phyloP scores from a whole-genome alignment of 2,888 invertebrate species.

The Agriopis marginaria region DNA sequence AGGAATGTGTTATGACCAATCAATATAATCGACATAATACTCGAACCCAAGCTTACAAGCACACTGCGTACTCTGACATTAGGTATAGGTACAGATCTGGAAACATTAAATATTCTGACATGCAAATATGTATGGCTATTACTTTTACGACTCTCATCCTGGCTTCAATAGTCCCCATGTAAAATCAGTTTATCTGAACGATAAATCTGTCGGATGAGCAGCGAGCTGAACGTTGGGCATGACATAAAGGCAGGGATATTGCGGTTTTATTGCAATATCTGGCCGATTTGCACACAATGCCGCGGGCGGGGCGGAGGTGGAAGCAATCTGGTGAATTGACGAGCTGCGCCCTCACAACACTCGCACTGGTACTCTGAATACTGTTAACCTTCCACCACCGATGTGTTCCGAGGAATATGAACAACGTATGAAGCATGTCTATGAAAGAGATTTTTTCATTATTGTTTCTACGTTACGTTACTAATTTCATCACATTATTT shows the following conservation, averaged over 20 bases:
- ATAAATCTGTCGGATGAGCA: slow-evolving; percentile 29
- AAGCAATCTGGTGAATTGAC: slow-evolving; percentile 48
- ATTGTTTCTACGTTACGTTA: not conserved
- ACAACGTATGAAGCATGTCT: not conserved
- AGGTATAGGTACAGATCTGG: not conserved
- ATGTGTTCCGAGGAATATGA: not conserved
- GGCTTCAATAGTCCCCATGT: slow-evolving; percentile 19
- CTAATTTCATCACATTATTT: not conserved
- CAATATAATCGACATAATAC: not conserved
- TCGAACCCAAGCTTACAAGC: not conserved
- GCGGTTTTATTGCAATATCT: slow-evolving; percentile 43
- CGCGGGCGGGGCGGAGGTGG: slow-evolving; percentile 42
- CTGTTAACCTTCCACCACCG: not conserved
- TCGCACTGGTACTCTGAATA: slow-evolving; percentile 6
- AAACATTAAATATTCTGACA: slow-evolving; percentile 6
- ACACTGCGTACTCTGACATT: not conserved
- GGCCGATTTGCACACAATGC: slow-evolving; percentile 54
- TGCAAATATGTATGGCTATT: slow-evolving; percentile 27
- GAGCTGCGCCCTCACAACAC: slow-evolving; percentile 23
- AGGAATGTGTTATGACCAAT: not conserved
- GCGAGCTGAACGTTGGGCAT: slow-evolving; percentile 27
- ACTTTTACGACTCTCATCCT: slow-evolving; percentile 26
- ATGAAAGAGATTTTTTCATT: not conserved
- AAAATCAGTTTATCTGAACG: slow-evolving; percentile 24
- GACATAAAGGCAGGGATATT: slow-evolving; percentile 36